These are phyloP conservation scores for Poecilobothrus nobilitatus DNA, from an alignment of 2,888 invertebrate species.

Conservation along the genomic window DNA sequence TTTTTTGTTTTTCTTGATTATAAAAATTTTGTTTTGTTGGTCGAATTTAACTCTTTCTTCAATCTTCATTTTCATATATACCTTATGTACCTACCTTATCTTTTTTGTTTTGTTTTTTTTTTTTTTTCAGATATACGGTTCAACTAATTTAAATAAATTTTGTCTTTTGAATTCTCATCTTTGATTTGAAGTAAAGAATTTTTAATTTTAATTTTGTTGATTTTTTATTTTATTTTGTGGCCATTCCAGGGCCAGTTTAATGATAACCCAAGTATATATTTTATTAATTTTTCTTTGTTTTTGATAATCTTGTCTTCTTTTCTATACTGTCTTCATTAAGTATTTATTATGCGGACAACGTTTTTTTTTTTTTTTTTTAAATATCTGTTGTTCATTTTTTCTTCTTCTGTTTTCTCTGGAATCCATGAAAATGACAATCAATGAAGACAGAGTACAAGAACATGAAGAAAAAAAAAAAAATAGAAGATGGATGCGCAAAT, in stretches of 20 bases:
- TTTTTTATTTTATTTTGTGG: neutral
- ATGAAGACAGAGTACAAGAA: too few relatives aligned
- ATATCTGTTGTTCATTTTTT: too few relatives aligned
- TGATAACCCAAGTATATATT: too few relatives aligned
- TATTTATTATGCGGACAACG: conserved; percentile 3
- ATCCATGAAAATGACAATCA: too few relatives aligned
- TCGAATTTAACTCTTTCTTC: too few relatives aligned
- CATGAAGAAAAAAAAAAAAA: too few relatives aligned
- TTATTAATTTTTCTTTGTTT: neutral
- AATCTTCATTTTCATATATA: too few relatives aligned
- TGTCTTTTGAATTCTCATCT: neutral
- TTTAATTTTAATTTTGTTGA: neutral
- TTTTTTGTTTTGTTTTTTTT: too few relatives aligned
- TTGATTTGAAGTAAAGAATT: neutral
- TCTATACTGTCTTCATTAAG: neutral
- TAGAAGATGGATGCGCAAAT: neutral
- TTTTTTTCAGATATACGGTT: neutral
- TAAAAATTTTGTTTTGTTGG: too few relatives aligned
- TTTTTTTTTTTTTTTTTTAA: neutral
- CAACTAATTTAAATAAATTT: conserved; percentile 3
- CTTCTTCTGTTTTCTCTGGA: too few relatives aligned
- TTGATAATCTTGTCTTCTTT: neutral
- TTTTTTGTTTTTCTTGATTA: neutral
- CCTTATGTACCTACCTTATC: too few relatives aligned
- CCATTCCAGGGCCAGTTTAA: too few relatives aligned